Conservation (phyloP, 2,888 invertebrate genomes). For the Dryobotodes eremita region DNA sequence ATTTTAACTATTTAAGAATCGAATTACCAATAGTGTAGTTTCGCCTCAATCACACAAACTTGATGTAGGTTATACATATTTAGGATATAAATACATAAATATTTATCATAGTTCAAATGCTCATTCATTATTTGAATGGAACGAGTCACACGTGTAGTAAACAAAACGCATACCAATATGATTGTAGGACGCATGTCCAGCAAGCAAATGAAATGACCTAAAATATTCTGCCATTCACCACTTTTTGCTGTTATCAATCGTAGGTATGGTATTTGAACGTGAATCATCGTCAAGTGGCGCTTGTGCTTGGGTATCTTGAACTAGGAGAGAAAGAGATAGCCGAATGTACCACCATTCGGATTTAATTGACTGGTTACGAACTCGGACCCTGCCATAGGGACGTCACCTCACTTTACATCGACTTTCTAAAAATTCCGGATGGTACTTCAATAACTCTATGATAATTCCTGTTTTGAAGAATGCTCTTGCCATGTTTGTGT, state of each 20-base stretch:
- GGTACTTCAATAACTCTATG: constrained; percentile 80
- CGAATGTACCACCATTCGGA: constrained; percentile 87
- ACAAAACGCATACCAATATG: constrained; percentile 79
- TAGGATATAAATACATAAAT: constrained; percentile 23
- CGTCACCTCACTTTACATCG: constrained; percentile 87
- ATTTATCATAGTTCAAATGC: constrained; percentile 34
- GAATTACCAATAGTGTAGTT: background rate
- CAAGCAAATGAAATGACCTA: constrained; percentile 84
- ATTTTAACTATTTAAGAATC: background rate
- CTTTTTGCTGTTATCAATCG: constrained; percentile 89
- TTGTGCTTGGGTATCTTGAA: constrained; percentile 83
- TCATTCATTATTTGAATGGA: constrained; percentile 59
- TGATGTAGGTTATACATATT: constrained; percentile 23
- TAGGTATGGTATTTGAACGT: constrained; percentile 89
- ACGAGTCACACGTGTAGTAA: constrained; percentile 72
- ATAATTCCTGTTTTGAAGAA: constrained; percentile 81
- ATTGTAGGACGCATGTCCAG: constrained; percentile 76
- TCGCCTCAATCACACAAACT: constrained; percentile 5
- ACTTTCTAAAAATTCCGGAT: constrained; percentile 89
- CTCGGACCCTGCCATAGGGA: constrained; percentile 88
- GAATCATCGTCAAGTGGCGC: constrained; percentile 90
- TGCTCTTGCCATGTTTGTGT: constrained; percentile 60
- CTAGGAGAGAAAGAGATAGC: constrained; percentile 86
- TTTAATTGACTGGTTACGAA: constrained; percentile 90
- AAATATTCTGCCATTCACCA: constrained; percentile 87